Percentiles rank a stretch among this genome's conserved stretches.
phyloP scores from a whole-genome alignment of 1,140 invertebrate genomes.

The Drosophila varians region DNA sequence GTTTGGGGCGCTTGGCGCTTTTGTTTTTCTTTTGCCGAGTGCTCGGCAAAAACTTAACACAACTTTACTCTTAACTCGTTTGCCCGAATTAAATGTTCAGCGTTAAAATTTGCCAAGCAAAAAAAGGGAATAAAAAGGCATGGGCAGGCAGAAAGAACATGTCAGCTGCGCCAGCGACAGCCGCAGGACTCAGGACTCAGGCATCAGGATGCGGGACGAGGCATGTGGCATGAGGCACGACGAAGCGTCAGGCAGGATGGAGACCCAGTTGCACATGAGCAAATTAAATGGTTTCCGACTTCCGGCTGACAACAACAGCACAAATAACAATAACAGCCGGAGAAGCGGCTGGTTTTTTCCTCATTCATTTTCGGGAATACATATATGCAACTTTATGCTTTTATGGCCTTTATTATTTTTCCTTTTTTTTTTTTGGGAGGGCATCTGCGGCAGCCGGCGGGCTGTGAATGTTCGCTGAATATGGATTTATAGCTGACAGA shows the following conservation, averaged over 20 bases:
- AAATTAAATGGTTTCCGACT: conserved; percentile 81
- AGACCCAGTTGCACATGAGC: conserved; percentile 73
- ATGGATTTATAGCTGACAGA: conserved; percentile 71
- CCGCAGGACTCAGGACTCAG: conserved; percentile 26
- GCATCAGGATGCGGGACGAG: conserved; percentile 21
- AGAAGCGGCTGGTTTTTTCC: conserved; percentile 57
- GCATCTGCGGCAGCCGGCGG: conserved; percentile 29
- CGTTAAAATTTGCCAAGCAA: conserved; percentile 67
- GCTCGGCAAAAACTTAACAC: conserved; percentile 75
- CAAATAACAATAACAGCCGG: conserved; percentile 40
- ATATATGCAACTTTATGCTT: conserved; percentile 73
- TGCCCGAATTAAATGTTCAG: conserved; percentile 77
- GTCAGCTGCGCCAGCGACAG: conserved; percentile 67
- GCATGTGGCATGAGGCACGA: conserved; percentile 11
- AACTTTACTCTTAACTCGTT: conserved; percentile 81
- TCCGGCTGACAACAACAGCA: conserved; percentile 74
- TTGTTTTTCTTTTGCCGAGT: conserved; percentile 70
- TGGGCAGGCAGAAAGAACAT: conserved; percentile 54
- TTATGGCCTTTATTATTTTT: conserved; percentile 41
- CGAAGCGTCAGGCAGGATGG: conserved; percentile 3
- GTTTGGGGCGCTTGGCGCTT: conserved; percentile 52
- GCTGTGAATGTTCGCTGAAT: conserved; percentile 45
- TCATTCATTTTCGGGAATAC: conserved; percentile 38
- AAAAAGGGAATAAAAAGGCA: conserved; percentile 18
- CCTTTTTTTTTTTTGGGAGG: neutral